Evolutionary conservation across 2,888 invertebrate species (phyloP), one percentile per base, ranked within the genome.

Genomic region (Chymomyza caudatula): DNA sequence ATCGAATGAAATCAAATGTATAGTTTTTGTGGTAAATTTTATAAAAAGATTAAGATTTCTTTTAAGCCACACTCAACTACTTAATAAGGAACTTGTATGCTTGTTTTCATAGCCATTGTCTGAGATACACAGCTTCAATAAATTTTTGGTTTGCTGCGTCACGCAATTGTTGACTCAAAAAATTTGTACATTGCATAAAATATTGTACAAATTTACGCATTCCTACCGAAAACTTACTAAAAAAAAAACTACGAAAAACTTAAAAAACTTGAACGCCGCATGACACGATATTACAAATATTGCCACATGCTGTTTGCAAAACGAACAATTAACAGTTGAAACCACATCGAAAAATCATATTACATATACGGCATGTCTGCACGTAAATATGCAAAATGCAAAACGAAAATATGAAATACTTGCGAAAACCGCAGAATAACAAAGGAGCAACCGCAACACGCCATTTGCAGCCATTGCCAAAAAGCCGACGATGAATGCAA

Each of bases 311-410:
- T 4, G 15, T 25, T 13, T 44, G 51, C 54, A 63, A 67, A 56
- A 22, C 51, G 17, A 58, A 49, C 22, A 65, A 58, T 55, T 53
- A 61, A 52, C 53, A 61, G 58, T 37, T 15, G 53, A 67, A 71
- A 67, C 72, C 67, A 55, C 79, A 81, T 65, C 22, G 60, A 54
- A 54, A 72, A 72, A 61, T 63, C 51, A 61, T 65, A 57, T 25
- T 67, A 65, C 60, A 69, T 77, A 37, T 37, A 2, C 29, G 29
- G 29, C 29, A 37, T 37, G 29, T 37, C 11, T 66, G 58, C 44
- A 58, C 23, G 17, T 52, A 6, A 37, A 52, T 0, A 37, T 8
- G 17, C 23, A 15, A 54, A 60, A 52, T 52, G 25, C 37, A 15
- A 5, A 29, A 55, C 60, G 54, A 54, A 71, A 62, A 29, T 63